Evolutionary conservation across 2,888 invertebrate species (phyloP).

Genomic region (Ennomos fuscantarius): DNA sequence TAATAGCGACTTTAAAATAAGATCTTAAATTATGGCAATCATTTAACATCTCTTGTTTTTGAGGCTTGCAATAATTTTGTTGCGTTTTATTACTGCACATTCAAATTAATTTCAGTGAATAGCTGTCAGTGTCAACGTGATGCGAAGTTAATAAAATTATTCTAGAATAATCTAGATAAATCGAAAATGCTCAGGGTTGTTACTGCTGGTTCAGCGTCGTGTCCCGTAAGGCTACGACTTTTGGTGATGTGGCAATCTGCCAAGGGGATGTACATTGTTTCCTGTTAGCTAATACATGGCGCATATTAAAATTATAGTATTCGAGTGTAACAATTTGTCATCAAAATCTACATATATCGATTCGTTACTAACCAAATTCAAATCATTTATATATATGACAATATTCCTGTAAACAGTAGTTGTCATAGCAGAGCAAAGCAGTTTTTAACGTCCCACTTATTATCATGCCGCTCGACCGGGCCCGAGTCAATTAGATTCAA

Average conservation of each 20-base stretch:
- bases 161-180: conserved; percentile 19
- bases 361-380: too few relatives aligned
- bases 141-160: conserved; percentile 24
- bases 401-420: too few relatives aligned
- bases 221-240: conserved; percentile 26
- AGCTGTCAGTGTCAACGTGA: conserved; percentile 39
- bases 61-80: conserved; percentile 41
- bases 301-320: too few relatives aligned
- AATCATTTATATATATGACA: too few relatives aligned
- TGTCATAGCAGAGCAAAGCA: too few relatives aligned
- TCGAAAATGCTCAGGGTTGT: conserved; percentile 31
- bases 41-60: conserved; percentile 39
- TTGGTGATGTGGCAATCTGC: conserved; percentile 21
- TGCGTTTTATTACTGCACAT: conserved; percentile 39
- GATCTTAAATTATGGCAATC: conserved; percentile 71
- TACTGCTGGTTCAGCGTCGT: conserved; percentile 28
- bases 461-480: too few relatives aligned
- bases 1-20: conserved; percentile 72
- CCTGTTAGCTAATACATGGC: neutral
- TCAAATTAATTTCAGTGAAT: conserved; percentile 37
- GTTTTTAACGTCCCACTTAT: too few relatives aligned
- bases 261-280: conserved; percentile 29
- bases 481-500: too few relatives aligned
- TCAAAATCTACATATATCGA: too few relatives aligned
- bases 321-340: too few relatives aligned